These are phyloP conservation scores for Drosophila anomelani DNA, from an alignment of 2,888 invertebrate species.

Conservation along the genomic window DNA sequence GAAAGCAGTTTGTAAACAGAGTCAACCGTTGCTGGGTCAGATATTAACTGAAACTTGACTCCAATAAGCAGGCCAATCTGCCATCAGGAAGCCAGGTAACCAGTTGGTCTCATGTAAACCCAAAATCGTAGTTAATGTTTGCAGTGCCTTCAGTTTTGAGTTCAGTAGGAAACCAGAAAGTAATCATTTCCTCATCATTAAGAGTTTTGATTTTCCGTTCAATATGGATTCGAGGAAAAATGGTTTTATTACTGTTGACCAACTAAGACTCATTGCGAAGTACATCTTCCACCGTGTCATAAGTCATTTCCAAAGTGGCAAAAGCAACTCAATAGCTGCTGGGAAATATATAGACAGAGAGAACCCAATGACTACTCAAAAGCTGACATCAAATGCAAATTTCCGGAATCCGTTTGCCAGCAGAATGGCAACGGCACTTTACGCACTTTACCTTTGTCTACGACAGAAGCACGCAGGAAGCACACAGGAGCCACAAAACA, in stretches of 20 bases:
- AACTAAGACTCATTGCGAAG: background rate
- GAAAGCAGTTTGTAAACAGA: conserved; percentile 4
- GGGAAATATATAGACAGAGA: background rate
- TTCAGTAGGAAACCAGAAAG: background rate
- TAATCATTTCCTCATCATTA: background rate
- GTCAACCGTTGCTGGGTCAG: background rate
- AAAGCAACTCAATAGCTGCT: background rate
- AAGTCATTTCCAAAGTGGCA: background rate
- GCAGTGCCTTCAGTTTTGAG: too few species aligned
- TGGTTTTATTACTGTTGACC: background rate
- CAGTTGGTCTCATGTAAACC: background rate
- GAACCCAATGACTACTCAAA: conserved; percentile 22
- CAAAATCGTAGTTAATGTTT: too few species aligned
- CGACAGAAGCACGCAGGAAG: conserved; percentile 25
- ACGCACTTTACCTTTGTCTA: conserved; percentile 69
- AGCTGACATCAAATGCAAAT: conserved; percentile 46
- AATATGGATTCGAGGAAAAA: background rate
- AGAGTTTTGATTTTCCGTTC: background rate
- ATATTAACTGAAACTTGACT: background rate
- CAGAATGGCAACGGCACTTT: conserved; percentile 38
- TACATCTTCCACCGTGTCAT: background rate
- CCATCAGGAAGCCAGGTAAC: background rate
- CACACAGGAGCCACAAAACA: conserved; percentile 20
- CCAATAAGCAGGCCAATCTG: background rate
- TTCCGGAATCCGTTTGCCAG: conserved; percentile 32